These are phyloP conservation scores for Rhynchomys soricoides DNA, from an alignment of 2,113 vertebrate species.

Conservation along the genomic window DNA sequence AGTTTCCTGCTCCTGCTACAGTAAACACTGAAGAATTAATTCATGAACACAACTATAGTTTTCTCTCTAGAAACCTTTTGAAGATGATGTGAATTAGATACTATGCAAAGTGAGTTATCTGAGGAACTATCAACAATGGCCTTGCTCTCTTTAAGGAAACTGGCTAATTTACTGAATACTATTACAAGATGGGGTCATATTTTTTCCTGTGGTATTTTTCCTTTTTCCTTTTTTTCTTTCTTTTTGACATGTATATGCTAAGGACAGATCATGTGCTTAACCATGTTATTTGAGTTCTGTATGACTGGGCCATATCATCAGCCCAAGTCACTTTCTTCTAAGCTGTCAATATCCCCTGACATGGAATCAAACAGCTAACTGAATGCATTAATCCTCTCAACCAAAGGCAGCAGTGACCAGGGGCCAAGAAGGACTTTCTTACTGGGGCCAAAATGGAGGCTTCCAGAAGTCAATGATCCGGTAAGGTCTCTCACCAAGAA, in stretches of 20 bases:
- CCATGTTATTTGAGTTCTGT: not conserved
- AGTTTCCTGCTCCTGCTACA: not conserved
- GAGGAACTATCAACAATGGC: not conserved
- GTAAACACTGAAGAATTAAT: not conserved
- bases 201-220: not conserved
- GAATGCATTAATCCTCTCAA: not conserved
- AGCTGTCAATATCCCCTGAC: not conserved
- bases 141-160: not conserved
- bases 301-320: not conserved
- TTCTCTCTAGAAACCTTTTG: not conserved
- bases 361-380: not conserved
- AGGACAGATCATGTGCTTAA: not conserved
- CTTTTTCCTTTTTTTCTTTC: not conserved
- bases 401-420: not conserved
- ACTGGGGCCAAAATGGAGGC: not conserved
- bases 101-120: not conserved
- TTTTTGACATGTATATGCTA: not conserved
- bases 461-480: not conserved
- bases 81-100: not conserved
- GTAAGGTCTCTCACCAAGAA: not conserved
- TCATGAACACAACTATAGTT: not conserved
- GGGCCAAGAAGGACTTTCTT: not conserved
- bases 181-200: not conserved
- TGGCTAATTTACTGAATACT: not conserved
- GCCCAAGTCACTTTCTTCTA: not conserved